Conservation (phyloP, 2,113 vertebrate species). For the Brienomyrus brachyistius region DNA sequence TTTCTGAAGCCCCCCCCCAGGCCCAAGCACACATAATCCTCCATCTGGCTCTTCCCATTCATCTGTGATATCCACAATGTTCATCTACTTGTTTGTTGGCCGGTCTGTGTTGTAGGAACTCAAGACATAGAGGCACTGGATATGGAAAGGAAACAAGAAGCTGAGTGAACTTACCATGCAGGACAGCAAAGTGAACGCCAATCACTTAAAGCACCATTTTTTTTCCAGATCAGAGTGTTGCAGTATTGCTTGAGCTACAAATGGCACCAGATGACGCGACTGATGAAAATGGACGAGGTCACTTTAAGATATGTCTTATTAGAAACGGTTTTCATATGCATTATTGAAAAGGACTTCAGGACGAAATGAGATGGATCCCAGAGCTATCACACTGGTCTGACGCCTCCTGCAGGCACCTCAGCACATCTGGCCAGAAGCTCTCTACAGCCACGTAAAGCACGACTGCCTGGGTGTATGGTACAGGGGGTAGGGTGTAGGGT, state of each 20-base stretch:
- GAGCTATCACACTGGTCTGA: background rate
- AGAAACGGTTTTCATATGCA: background rate
- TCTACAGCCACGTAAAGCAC: background rate
- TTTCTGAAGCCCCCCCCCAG: background rate
- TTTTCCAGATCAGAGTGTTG: background rate
- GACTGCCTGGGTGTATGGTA: background rate
- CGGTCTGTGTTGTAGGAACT: background rate
- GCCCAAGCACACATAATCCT: background rate
- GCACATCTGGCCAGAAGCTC: background rate
- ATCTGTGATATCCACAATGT: background rate
- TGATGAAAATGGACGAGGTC: background rate
- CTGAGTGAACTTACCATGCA: background rate
- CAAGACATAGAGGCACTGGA: background rate
- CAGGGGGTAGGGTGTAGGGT: background rate
- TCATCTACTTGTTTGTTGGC: background rate
- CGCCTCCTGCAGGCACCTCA: background rate
- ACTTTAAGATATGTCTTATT: background rate
- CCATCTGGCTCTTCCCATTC: background rate
- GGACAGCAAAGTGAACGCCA: background rate
- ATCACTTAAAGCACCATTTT: background rate
- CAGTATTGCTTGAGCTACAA: background rate
- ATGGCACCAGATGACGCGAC: background rate
- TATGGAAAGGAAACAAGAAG: background rate
- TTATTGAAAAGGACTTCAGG: background rate
- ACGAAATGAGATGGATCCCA: background rate